Evolutionary conservation across 1,140 invertebrate species (phyloP), one percentile per base, ranked within the genome.

Genomic region (Microvelia longipes): DNA sequence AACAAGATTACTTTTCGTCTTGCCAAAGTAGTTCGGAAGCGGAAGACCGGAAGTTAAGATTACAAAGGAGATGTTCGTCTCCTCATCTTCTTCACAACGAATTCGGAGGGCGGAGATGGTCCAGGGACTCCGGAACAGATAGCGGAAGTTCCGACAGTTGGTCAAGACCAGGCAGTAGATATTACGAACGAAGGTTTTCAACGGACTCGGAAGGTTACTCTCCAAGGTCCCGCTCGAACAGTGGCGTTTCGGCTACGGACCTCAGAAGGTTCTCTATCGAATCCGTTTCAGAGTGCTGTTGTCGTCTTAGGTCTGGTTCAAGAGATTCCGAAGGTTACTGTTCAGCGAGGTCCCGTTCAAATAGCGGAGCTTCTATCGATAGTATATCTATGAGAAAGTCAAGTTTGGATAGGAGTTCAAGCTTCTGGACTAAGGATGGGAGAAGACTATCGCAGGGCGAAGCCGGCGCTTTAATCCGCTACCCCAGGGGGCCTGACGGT

Each of bases 401-500:
- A 61, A 72, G 71, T 27, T 61, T 73, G 19, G 73, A 73, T 27
- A 72, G 67, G 29, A 72, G 72, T 63, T 72, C 68, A 29, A 64
- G 66, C 5, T 26, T 25, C 62, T 69, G 69, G 66, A 24, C 1
- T 19, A 65, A 67, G 28, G 67, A 65, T 14, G 65, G 30, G 2
- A n/a, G 68, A 11, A 63, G 71, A 14, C n/a, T 27, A 1, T 35
- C 30, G 15, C 60, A 66, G 26, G 67, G 69, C 2, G 62, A 67
- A 30, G 66, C 61, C 64, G 35, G 69, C 30, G 30, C 68, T 29
- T 5, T 28, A 50, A 82, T 91, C n/a, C 83, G 92, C 35, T 82
- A 90, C 78, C 92, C 92, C 0, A 83, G 86, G 70, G 92, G 90
- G 5, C 92, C 92, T 1, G 91, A 93, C 79, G 91, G 91, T 27